Conservation (phyloP, 2,113 vertebrate genomes). For the Microcebus ravelobensis region DNA sequence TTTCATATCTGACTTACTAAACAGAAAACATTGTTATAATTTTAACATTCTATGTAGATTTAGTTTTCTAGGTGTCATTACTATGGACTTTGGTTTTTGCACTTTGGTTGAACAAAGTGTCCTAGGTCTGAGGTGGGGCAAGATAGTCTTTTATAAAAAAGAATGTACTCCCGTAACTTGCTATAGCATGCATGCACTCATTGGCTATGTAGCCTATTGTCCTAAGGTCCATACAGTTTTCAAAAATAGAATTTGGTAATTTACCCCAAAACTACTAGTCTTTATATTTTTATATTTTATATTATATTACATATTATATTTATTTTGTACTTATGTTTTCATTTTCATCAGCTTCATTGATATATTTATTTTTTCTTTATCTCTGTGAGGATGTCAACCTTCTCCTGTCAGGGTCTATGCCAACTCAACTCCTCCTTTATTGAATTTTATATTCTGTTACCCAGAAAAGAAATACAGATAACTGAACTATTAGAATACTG, state of each 20-base stretch:
- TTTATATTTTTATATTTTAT: not conserved
- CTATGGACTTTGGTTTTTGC: not conserved
- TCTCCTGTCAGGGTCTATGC: not conserved
- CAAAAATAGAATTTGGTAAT: not conserved
- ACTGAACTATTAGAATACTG: not conserved
- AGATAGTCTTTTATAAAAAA: not conserved
- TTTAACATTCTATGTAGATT: not conserved
- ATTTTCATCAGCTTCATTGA: not conserved
- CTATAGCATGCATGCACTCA: not conserved
- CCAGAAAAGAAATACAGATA: not conserved
- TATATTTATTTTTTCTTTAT: not conserved
- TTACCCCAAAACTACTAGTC: not conserved
- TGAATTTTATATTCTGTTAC: not conserved
- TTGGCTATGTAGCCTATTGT: not conserved
- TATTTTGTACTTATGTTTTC: not conserved
- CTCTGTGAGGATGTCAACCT: not conserved
- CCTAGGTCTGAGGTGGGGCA: not conserved
- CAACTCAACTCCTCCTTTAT: not conserved
- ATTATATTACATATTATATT: not conserved
- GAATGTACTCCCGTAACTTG: not conserved
- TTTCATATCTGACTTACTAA: not conserved
- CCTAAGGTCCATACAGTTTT: not conserved
- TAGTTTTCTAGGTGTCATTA: not conserved
- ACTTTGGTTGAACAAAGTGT: not conserved
- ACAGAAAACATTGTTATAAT: not conserved